These are phyloP conservation scores for Agrochola circellaris DNA, from an alignment of 2,888 invertebrate genomes.

Conservation along the genomic window DNA sequence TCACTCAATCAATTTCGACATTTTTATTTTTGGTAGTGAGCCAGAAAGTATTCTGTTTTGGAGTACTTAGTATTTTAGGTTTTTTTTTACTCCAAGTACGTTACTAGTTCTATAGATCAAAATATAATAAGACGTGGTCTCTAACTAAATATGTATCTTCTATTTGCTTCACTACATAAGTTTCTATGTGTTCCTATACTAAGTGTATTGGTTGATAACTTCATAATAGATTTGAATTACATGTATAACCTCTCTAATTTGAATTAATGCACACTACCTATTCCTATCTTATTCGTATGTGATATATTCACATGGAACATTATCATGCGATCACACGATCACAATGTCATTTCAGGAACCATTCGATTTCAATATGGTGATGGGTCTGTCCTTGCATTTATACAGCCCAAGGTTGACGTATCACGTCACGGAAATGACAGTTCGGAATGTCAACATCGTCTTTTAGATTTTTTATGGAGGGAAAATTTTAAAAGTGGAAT, in stretches of 20 bases:
- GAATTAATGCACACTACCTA: conserved; percentile 20
- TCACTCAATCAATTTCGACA: conserved; percentile 35
- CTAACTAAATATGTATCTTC: background rate
- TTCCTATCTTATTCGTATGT: conserved; percentile 19
- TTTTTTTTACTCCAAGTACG: conserved; percentile 1
- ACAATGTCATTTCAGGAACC: conserved; percentile 48
- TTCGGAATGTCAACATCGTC: conserved; percentile 43
- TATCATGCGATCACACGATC: conserved; percentile 61
- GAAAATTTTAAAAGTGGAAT: conserved; percentile 25
- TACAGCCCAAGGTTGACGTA: conserved; percentile 50
- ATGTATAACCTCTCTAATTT: conserved; percentile 23
- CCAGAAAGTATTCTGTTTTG: conserved; percentile 22
- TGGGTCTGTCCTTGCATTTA: conserved; percentile 58
- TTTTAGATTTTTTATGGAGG: conserved; percentile 23
- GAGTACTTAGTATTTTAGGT: background rate
- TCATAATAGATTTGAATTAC: conserved; percentile 13
- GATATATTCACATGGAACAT: conserved; percentile 46
- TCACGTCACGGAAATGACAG: conserved; percentile 57
- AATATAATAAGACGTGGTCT: background rate
- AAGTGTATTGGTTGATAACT: conserved; percentile 7
- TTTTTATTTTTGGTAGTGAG: conserved; percentile 25
- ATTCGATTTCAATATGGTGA: conserved; percentile 56
- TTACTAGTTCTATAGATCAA: background rate
- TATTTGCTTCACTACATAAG: background rate
- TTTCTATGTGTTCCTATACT: background rate